Evolutionary conservation across 2,797 vertebrate genomes (phyloP).

Genomic region (Siniperca obscura): DNA sequence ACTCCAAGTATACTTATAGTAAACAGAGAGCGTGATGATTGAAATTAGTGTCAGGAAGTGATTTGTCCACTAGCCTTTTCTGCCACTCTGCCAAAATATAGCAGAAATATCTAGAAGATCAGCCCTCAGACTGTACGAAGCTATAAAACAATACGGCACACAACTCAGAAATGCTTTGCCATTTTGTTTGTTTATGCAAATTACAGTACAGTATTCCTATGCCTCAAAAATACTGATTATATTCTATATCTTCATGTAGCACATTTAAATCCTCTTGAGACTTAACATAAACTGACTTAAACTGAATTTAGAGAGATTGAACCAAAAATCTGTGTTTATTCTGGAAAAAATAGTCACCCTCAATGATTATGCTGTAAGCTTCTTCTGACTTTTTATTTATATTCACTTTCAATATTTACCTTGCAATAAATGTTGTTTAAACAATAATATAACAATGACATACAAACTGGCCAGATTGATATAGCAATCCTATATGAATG

Average conservation of each 20-base stretch:
- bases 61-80: neutral
- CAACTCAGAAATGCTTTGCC: neutral
- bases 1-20: neutral
- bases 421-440: neutral
- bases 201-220: neutral
- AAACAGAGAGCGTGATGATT: conserved; percentile 24
- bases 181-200: conserved; percentile 6
- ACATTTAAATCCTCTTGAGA: neutral
- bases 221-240: conserved; percentile 9
- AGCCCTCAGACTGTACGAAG: neutral
- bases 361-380: neutral
- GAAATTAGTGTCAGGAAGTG: conserved; percentile 6
- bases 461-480: neutral
- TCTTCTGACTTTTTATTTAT: neutral
- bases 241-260: neutral
- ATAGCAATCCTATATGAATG: neutral
- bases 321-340: neutral
- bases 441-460: neutral
- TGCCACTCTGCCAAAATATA: neutral
- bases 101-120: neutral
- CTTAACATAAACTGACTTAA: neutral
- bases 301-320: neutral
- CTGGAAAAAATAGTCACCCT: neutral
- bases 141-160: conserved; percentile 4
- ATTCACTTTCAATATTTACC: neutral